Evolutionary conservation across 2,113 vertebrate species (phyloP).

Genomic region (Lagopus leucura): DNA sequence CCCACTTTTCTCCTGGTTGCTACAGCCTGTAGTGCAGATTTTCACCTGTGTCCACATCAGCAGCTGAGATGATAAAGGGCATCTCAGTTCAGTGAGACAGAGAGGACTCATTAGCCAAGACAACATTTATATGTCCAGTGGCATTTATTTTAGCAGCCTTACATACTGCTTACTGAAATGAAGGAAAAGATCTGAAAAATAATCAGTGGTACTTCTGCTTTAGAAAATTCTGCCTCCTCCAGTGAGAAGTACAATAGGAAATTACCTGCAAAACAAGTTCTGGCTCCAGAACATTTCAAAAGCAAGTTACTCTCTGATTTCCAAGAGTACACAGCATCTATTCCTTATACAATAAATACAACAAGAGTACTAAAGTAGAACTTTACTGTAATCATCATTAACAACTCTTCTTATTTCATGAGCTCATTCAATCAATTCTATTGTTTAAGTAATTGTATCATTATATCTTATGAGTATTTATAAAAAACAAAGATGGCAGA

Average conservation of each 20-base stretch:
- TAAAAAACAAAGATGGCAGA: slow-evolving; percentile 33
- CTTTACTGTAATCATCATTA: slow-evolving; percentile 15
- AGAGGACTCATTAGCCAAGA: background rate
- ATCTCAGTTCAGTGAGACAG: background rate
- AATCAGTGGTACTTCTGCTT: background rate
- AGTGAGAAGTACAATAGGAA: background rate
- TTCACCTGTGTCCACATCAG: background rate
- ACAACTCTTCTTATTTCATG: slow-evolving; percentile 17
- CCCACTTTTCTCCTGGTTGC: background rate
- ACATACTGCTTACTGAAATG: background rate
- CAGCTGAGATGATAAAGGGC: slow-evolving; percentile 4
- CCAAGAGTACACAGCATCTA: background rate
- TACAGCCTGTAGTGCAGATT: background rate
- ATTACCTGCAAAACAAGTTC: background rate
- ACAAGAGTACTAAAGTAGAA: background rate
- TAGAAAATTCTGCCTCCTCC: background rate
- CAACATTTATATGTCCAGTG: background rate
- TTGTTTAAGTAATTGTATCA: slow-evolving; percentile 23
- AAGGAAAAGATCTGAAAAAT: background rate
- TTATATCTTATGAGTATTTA: slow-evolving; percentile 51
- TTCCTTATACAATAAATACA: slow-evolving; percentile 12
- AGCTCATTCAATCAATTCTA: slow-evolving; percentile 38
- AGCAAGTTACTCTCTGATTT: background rate
- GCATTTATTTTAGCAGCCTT: background rate
- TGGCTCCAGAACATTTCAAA: background rate